Evolutionary conservation across 1,140 invertebrate species (phyloP), one percentile per base, ranked within the genome.

Genomic region (Drosophila setifemur): DNA sequence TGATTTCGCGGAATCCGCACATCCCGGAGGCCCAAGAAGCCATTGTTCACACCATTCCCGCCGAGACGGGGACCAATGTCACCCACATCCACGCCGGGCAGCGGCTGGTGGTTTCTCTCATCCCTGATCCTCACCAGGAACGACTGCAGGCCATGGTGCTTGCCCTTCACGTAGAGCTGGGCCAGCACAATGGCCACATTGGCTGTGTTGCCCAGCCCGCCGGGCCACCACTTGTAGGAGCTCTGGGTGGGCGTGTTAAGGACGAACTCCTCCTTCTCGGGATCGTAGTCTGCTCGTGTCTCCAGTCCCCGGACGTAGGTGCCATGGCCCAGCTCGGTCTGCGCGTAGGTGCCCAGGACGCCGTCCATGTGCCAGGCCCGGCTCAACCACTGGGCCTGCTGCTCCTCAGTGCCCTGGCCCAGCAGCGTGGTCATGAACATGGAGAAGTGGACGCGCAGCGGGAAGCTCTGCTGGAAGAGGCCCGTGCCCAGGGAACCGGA

Each of bases 321-420:
- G 6, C 96, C 97, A 92, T 98, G 97, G 0, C 97, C 97, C 18
- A 98, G 91, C 91, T 98, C 97, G 9, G 97, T 98, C 93, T 98
- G 98, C 45, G 97, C 97, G 91, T 98, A 98, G 25, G 97, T 97
- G 31, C 97, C 97, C 75, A 98, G 94, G 54, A 98, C 96, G 33
- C 87, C 87, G 78, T 94, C 93, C 67, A 95, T 94, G 61, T 93
- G 93, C 93, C 95, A 95, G n/a, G 96, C 95, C 74, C 93, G 93
- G 8, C 93, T 92, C 26, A 98, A 93, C 97, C 97, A 98, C 73
- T 95, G 92, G 1, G 92, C 93, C 86, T 96, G 95, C 89, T 99
- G 98, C 67, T 98, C 95, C 16, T 95, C 91, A 1, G 94, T 96
- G 2, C 93, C 96, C 90, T 97, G 96, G 0, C 95, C 95, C 92